Base-by-base conservation (phyloP, 2,888 invertebrate species). In the Melieria omissa region DNA sequence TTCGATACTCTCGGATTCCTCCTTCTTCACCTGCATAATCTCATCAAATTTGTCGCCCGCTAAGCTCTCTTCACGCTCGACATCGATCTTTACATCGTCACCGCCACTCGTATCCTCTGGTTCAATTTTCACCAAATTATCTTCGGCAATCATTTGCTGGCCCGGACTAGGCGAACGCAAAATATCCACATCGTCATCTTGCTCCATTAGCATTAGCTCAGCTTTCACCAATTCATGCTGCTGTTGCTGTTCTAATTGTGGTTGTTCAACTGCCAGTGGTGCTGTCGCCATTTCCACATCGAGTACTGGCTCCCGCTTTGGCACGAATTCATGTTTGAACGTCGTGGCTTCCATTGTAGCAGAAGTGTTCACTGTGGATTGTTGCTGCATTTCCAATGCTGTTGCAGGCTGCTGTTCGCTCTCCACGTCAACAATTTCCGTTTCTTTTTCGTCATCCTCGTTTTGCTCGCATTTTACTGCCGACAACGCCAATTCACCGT, bases 181-280 rank as follows among this genome's bases (percentile, higher is more conserved):
- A 14, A 85, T 84, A 72, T 87, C 87, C 4, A 86, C 85, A 77
- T 87, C 86, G 70, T 86, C 86, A 54, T 86, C 84, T 73, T 85
- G 80, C 70, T 84, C 82, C 54, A 75, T 45, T 0, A 49, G 14
- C 65, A 71, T 29, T 71, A 49, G 70, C 65, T 73, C 76, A 73
- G 63, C 42, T 58, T 70, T 78, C 67, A 73, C 55, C 65, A 71
- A 55, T 47, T 16, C 14, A 7, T 65, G 42, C 16, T 45, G 49
- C 14, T n/a, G 70, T 5, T 57, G 47, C 61, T 12, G 49, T 14
- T 64, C 57, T 52, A 9, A 57, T 65, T 16, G 16, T 29, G 29
- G 29, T 29, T 29, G 29, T 29, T 29, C 5, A 5, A 57, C 9
- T 55, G 29, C 42, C 14, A n/a, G 5, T 65, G 5, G 29, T 29